Conservation (phyloP, 2,113 vertebrate species). For the Atractosteus spatula region DNA sequence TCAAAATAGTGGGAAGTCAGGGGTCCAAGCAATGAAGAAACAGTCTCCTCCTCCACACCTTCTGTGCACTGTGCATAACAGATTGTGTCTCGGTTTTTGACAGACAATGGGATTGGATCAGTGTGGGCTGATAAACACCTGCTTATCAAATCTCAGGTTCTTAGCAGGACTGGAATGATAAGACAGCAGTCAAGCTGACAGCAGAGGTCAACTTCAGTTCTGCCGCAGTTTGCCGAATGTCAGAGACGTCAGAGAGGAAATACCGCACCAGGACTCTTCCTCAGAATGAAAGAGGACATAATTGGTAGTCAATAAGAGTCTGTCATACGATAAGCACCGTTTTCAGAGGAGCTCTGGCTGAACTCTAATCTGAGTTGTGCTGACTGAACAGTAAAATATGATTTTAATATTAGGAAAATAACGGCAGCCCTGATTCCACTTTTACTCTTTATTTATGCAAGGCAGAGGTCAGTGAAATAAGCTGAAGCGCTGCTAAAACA, state of each 20-base stretch:
- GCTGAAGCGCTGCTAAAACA: no score
- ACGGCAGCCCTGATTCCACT: no score
- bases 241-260: slow-evolving; percentile 7
- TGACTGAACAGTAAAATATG: no score
- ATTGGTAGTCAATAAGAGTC: slow-evolving; percentile 2
- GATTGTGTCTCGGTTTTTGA: background rate
- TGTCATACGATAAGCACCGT: background rate
- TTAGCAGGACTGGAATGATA: no score
- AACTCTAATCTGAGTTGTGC: no score
- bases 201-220: background rate
- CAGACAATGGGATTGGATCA: background rate
- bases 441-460: no score
- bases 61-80: background rate
- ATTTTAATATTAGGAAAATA: no score
- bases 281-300: background rate
- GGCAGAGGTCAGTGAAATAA: no score
- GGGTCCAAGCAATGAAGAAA: no score
- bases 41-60: background rate
- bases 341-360: background rate
- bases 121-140: slow-evolving; percentile 2
- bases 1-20: no score
- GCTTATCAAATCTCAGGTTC: background rate
- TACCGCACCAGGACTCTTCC: background rate
- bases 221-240: slow-evolving; percentile 1
- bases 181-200: background rate